These are phyloP conservation scores for Aporrectodea caliginosa DNA, from an alignment of 1,140 invertebrate genomes.

Conservation along the genomic window DNA sequence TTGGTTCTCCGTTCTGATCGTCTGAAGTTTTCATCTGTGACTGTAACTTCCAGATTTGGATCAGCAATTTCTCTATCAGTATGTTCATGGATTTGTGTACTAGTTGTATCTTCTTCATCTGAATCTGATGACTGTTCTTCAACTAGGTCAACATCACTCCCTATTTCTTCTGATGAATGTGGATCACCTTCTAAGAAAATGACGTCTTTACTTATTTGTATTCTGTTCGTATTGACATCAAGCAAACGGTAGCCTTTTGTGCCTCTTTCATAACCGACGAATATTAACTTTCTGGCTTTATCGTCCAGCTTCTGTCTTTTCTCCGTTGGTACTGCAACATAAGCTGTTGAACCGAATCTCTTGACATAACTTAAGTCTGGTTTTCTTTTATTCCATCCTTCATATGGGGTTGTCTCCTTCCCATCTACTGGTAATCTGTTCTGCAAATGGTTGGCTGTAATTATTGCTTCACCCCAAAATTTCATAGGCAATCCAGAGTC, in stretches of 20 bases:
- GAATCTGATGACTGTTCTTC: too few relatives aligned
- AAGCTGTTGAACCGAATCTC: constrained; percentile 56
- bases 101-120: too few relatives aligned
- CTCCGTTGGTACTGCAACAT: constrained; percentile 49
- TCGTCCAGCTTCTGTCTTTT: constrained; percentile 50
- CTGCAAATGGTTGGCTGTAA: constrained; percentile 51
- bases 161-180: too few relatives aligned
- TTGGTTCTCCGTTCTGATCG: not conserved
- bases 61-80: too few relatives aligned
- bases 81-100: too few relatives aligned
- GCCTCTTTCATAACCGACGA: constrained; percentile 46
- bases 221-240: constrained; percentile 4
- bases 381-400: constrained; percentile 54
- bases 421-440: constrained; percentile 42
- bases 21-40: too few relatives aligned
- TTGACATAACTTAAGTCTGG: constrained; percentile 57
- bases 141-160: too few relatives aligned
- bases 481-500: constrained; percentile 47
- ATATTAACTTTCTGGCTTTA: constrained; percentile 46
- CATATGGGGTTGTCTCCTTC: constrained; percentile 48
- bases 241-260: constrained; percentile 27
- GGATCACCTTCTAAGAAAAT: constrained; percentile 28
- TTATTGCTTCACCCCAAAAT: constrained; percentile 57
- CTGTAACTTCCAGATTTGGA: too few relatives aligned
- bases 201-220: constrained; percentile 21